Evolutionary conservation across 2,888 invertebrate species (phyloP), one percentile per base, ranked within the genome.

Genomic region (Tachina lurida): DNA sequence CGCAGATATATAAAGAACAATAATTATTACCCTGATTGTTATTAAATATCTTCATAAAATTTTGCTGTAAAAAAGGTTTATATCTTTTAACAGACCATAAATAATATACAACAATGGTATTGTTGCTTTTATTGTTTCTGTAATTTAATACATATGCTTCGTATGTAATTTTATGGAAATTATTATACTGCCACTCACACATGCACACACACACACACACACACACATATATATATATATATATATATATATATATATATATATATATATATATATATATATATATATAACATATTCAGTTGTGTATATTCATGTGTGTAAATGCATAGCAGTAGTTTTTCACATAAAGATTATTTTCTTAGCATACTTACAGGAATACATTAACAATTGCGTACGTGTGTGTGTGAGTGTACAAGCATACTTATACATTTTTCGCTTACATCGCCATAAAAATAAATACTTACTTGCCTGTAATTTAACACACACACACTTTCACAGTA

Each of bases 11-110:
- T 68, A 63, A 68, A 75, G 43, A 54, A 60, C 31, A 74, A 79
- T 74, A 65, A 63, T 84, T 74, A 70, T 79, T 79, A 75, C 63
- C 56, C 75, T 49, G 58, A 75, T 80, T 84, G 71, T 74, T 39
- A 79, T 74, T 84, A 74, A 78, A 78, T 74, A 62, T 67, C 45
- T 19, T 39, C 60, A 68, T 54, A 56, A 75, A 54, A 52, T 39
- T 75, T 45, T 67, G 65, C 49, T 62, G 49, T 52, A 73, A 58
- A 12, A 17, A 65, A 9, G 43, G 56, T 73, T 68, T 68, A 45
- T 63, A 63, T 43, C 54, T 22, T 70, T 79, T 54, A 79, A 79
- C 62, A 47, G 45, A 9, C 54, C 15, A 70, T 78, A 67, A 74
- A 81, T 52, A 68, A 75, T 43, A 19, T 19, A 70, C 15, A 76